A percentile compares a stretch with the other conserved stretches of the same genome.
phyloP scores from a whole-genome alignment of 2,888 invertebrate species.

The Orchestes rusci region DNA sequence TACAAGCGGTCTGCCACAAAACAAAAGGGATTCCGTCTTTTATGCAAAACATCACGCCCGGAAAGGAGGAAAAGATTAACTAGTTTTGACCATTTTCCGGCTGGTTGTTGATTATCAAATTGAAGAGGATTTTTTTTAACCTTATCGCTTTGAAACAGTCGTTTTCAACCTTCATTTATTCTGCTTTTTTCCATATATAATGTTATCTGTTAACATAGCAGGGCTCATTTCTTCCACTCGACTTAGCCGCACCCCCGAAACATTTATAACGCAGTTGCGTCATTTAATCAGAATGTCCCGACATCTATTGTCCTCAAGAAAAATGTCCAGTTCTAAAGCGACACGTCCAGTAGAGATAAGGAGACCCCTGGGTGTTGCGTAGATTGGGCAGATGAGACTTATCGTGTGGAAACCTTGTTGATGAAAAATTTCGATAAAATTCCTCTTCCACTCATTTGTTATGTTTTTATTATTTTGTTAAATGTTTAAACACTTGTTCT shows the following conservation, averaged over 20 bases:
- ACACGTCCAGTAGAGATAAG: constrained; percentile 21
- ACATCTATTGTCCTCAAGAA: constrained; percentile 18
- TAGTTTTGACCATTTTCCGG: constrained; percentile 11
- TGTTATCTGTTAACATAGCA: no score
- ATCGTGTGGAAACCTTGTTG: no score
- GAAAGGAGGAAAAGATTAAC: constrained; percentile 10
- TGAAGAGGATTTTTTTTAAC: no score
- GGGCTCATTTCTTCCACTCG: constrained; percentile 22
- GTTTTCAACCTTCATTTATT: no score
- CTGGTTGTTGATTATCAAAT: constrained; percentile 3
- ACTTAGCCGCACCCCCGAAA: constrained; percentile 16
- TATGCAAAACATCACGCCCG: constrained; percentile 16
- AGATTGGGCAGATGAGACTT: no score
- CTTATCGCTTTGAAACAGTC: no score
- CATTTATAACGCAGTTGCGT: constrained; percentile 22
- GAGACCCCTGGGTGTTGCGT: constrained; percentile 7
- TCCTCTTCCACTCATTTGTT: no score
- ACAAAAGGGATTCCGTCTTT: constrained; percentile 19
- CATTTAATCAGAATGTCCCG: constrained; percentile 23
- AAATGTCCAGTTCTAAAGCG: constrained; percentile 22
- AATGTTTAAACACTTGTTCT: no score
- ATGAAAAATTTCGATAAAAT: no score
- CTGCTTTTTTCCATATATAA: no score
- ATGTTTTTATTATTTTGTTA: no score
- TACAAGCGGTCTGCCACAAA: constrained; percentile 20